These are phyloP conservation scores for Acanthurus tractus DNA, from an alignment of 2,797 vertebrate genomes.

Conservation along the genomic window DNA sequence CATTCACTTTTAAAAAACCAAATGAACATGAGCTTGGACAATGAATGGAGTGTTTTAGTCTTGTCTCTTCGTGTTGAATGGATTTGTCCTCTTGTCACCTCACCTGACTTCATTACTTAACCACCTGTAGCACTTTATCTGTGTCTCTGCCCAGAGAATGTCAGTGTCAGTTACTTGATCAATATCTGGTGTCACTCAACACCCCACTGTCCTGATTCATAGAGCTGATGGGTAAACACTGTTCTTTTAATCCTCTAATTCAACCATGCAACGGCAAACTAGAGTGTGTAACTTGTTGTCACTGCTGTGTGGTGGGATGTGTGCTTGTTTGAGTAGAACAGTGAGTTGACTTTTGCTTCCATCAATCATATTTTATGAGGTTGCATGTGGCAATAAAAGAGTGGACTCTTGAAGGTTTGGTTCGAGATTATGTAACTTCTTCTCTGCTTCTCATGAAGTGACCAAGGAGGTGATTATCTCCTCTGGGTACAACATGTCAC, in stretches of 20 bases:
- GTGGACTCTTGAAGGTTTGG: background rate
- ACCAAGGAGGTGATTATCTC: slow-evolving; percentile 25
- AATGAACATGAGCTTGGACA: accelerated
- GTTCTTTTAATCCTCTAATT: background rate
- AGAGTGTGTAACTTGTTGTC: background rate
- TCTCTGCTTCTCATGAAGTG: background rate
- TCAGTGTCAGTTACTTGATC: slow-evolving; percentile 18
- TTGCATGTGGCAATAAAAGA: slow-evolving; percentile 4
- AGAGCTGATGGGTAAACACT: too few species aligned
- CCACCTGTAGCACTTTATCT: background rate
- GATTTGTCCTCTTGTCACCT: background rate
- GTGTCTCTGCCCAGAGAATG: slow-evolving; percentile 50
- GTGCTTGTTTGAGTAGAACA: slow-evolving; percentile 18
- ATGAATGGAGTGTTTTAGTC: background rate
- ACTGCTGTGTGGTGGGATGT: slow-evolving; percentile 7
- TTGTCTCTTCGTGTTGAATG: background rate
- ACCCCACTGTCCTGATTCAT: background rate
- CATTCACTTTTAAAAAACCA: background rate
- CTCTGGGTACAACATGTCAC: slow-evolving; percentile 8
- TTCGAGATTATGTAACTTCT: slow-evolving; percentile 12
- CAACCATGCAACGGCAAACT: background rate
- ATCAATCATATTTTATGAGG: slow-evolving; percentile 3
- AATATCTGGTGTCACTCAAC: slow-evolving; percentile 1
- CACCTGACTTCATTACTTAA: background rate
- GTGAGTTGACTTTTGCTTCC: background rate